Base-by-base conservation (phyloP, 2,797 vertebrate genomes). In the Semaprochilodus insignis region DNA sequence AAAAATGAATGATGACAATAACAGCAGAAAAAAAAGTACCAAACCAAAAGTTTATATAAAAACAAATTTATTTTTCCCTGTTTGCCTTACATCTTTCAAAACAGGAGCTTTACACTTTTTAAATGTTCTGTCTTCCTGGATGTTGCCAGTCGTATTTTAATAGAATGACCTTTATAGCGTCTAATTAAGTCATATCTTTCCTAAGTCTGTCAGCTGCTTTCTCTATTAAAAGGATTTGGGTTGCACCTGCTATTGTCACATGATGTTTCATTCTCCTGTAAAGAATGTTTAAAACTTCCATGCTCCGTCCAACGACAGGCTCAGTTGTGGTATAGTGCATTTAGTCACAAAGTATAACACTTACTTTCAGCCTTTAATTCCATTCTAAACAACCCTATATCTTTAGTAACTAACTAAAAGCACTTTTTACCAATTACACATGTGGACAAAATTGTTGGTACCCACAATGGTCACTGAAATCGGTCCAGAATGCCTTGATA, bases 241-340 rank as follows among this genome's bases (percentile, higher is more conserved):
- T 80, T 85, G 83, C 86, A 89, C 84, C 86, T 87, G 88, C 82
- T 87, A 80, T 82, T 87, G 81, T 85, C 86, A 86, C 77, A 75
- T 86, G 88, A 86, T 63, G 48, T 85, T 76, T 85, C 8, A 7
- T 52, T 83, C 70, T 80, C 67, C 67, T 79, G 23, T 81, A 59
- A 77, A 81, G 52, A 80, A 31, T 65, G 17, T 77, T 62, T 15
- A 59, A n/a, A 85, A 83, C 51, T 75, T 74, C 14, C 23, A 65
- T 74, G 60, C 66, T 62, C 15, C 51, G 21, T 70, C 59, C 63
- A 69, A 52, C 13, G 54, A 63, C 48, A 78, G 34, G 25, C 8
- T 55, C 16, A 34, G 40, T n/a, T 57, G 21, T 54, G 48, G 59
- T 69, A 60, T 63, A 73, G 52, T 40, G 8, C 8, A 40, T 40